Conservation (phyloP, 2,888 invertebrate genomes). For the Dimorphilus gyrociliatus region DNA sequence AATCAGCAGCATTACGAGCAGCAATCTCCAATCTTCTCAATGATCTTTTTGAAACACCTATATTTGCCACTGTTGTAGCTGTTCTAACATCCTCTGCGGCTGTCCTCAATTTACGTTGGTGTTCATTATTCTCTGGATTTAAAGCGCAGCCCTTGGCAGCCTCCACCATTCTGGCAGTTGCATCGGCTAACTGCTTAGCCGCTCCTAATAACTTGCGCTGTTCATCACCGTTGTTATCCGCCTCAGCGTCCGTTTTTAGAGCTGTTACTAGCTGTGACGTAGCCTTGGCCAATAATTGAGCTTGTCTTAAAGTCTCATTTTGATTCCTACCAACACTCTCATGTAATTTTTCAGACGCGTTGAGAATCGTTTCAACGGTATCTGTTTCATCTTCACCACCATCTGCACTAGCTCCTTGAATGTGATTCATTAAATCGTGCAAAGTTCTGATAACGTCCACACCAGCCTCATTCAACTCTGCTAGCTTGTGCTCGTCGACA, state of each 20-base stretch:
- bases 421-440: slow-evolving; percentile 72
- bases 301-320: too few relatives aligned
- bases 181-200: slow-evolving; percentile 80
- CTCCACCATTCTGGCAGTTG: slow-evolving; percentile 90
- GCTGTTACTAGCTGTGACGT: slow-evolving; percentile 82
- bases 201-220: slow-evolving; percentile 78
- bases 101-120: slow-evolving; percentile 63
- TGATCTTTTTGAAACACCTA: slow-evolving; percentile 58
- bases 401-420: slow-evolving; percentile 45
- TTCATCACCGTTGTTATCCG: slow-evolving; percentile 66
- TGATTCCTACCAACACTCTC: too few relatives aligned
- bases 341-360: too few relatives aligned
- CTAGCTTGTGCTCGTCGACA: not conserved
- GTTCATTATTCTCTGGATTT: slow-evolving; percentile 59
- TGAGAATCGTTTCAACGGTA: too few relatives aligned
- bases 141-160: slow-evolving; percentile 83
- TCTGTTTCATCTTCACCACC: too few relatives aligned
- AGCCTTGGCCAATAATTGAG: too few relatives aligned
- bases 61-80: slow-evolving; percentile 68
- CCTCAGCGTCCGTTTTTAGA: slow-evolving; percentile 83
- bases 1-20: too few relatives aligned
- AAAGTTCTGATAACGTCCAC: slow-evolving; percentile 70
- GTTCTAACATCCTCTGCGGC: slow-evolving; percentile 85
- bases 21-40: too few relatives aligned
- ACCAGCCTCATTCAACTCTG: slow-evolving; percentile 47